Base-by-base conservation (phyloP, 2,797 vertebrate genomes). In the Cyprinodon diabolis region DNA sequence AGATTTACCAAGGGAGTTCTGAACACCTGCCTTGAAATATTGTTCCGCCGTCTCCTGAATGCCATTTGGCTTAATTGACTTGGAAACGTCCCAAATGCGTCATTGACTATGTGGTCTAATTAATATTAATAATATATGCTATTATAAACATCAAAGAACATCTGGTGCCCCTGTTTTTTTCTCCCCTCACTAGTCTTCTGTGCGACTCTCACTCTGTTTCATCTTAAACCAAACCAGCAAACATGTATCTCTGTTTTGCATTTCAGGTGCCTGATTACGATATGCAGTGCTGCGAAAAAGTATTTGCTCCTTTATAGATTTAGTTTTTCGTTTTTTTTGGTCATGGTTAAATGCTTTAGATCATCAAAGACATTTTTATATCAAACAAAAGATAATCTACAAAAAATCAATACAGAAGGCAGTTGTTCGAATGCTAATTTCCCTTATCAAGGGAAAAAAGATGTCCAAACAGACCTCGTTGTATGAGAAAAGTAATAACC, bases 51-150 rank as follows among this genome's bases (percentile, higher is more conserved):
- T 98, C 96, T 97, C 97, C 96, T 97, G 97, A 97, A 98, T 97
- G 97, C 97, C 97, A 97, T 97, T 97, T 97, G 96, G 97, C 97
- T 98, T 98, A 98, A 98, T 98, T 98, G 97, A 98, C 97, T 98
- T 98, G 97, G 97, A 98, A 97, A 97, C 96, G 96, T 97, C 97
- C 97, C 97, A 98, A 98, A 98, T 97, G 97, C 97, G 97, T 97
- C 97, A 97, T 97, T 97, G 97, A 97, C 97, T 97, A 93, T 94
- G 97, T 97, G 97, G 96, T 98, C 97, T 98, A 98, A 98, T 98
- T 98, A 98, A 98, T 98, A 98, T 98, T 98, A 98, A 98, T 98
- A 98, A 98, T 98, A 98, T 97, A 98, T 98, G 97, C 97, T 97
- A 98, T 98, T 98, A 98, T 98, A 97, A 98, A 98, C 97, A 98